A percentile compares a stretch with the other conserved stretches of the same genome.
Conservation (phyloP, 2,888 invertebrate genomes). For the Pammene fasciana region DNA sequence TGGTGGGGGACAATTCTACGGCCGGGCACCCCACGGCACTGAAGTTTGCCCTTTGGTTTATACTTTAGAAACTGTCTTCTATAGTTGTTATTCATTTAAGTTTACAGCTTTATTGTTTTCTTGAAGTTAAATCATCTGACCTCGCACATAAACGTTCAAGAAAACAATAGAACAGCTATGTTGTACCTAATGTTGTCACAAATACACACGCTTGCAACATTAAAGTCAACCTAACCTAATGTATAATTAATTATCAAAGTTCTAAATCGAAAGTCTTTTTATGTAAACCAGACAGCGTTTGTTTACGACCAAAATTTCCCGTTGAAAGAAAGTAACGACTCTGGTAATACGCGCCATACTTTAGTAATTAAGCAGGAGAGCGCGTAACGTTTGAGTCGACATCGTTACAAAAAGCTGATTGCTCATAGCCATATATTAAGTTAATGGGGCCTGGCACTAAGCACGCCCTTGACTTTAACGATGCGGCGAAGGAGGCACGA, state of each 20-base stretch:
- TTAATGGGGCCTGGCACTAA: conserved; percentile 68
- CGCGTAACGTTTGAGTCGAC: conserved; percentile 56
- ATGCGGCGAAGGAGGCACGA: conserved; percentile 63
- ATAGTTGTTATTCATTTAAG: neutral
- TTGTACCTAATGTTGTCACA: neutral
- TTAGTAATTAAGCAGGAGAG: conserved; percentile 61
- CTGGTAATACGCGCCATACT: conserved; percentile 60
- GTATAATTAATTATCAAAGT: conserved; percentile 2
- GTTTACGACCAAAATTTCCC: conserved; percentile 17
- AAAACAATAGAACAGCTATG: neutral
- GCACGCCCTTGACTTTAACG: conserved; percentile 73
- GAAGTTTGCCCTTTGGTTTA: neutral
- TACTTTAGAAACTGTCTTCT: neutral
- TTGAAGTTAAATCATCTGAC: no score
- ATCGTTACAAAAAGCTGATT: conserved; percentile 68
- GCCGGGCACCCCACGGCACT: no score
- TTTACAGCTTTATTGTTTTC: neutral
- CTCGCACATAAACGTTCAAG: neutral
- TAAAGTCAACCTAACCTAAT: neutral
- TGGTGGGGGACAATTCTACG: no score
- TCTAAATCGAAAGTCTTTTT: conserved; percentile 20
- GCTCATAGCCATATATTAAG: conserved; percentile 72
- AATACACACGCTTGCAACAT: neutral
- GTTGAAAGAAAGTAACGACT: conserved; percentile 56
- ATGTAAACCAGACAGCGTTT: conserved; percentile 18